These are phyloP conservation scores for Psilanteris sp. DNA, from an alignment of 1,140 invertebrate genomes.

Conservation along the genomic window DNA sequence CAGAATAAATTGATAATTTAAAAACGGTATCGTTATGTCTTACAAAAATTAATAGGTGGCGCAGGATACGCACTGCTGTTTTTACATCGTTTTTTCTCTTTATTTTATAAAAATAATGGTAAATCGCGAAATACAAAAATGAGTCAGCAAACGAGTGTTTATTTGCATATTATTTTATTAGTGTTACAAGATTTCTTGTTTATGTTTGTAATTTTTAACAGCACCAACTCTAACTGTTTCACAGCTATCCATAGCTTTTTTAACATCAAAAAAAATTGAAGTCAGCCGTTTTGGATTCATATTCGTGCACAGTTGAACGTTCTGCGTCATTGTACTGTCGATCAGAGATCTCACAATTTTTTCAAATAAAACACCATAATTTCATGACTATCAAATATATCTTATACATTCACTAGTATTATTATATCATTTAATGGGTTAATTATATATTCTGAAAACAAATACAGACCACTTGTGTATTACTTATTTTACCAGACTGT, in stretches of 20 bases:
- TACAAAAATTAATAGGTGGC: slow-evolving; percentile 18
- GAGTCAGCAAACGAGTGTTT: slow-evolving; percentile 7
- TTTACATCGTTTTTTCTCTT: slow-evolving; percentile 5
- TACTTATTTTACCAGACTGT: not conserved
- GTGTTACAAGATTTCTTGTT: not conserved
- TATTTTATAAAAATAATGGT: slow-evolving; percentile 30
- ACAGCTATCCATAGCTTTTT: not conserved
- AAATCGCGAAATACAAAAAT: slow-evolving; percentile 16
- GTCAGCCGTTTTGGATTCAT: slow-evolving; percentile 1
- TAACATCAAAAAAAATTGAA: not conserved
- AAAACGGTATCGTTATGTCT: not conserved
- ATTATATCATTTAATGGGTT: no score
- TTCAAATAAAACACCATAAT: slow-evolving; percentile 1
- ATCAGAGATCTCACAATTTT: slow-evolving; percentile 12
- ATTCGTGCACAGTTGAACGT: slow-evolving; percentile 2
- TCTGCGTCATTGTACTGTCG: slow-evolving; percentile 22
- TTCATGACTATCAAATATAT: slow-evolving; percentile 17
- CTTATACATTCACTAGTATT: slow-evolving; percentile 28
- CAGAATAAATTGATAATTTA: slow-evolving; percentile 4
- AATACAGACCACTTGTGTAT: not conserved
- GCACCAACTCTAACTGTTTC: slow-evolving; percentile 5
- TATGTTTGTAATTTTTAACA: slow-evolving; percentile 5
- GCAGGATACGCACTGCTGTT: not conserved
- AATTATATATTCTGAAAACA: slow-evolving; percentile 21
- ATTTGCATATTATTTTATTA: slow-evolving; percentile 3